phyloP scores from a whole-genome alignment of 2,113 vertebrate species.

The Corvus hawaiiensis region DNA sequence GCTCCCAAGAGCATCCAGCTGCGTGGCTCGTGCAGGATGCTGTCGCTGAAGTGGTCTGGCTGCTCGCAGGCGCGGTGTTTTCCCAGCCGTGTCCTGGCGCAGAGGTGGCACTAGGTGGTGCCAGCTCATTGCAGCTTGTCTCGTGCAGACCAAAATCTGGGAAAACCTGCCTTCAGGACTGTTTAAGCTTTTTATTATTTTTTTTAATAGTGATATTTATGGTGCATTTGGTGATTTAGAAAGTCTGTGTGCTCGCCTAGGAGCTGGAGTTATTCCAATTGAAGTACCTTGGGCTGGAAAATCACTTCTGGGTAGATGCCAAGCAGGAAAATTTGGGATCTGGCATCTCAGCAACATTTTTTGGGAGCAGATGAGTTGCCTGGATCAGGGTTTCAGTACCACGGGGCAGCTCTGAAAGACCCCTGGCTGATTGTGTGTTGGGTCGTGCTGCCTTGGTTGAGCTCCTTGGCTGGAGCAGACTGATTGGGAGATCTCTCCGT shows the following conservation, averaged over 20 bases:
- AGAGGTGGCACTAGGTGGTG: constrained; percentile 30
- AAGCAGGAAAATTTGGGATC: too few species aligned
- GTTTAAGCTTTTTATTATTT: background rate
- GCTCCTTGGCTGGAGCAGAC: background rate
- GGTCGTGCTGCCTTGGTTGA: rapidly evolving
- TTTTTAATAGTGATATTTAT: background rate
- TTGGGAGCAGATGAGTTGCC: background rate
- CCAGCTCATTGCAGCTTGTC: background rate
- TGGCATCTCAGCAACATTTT: background rate
- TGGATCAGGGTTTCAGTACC: background rate
- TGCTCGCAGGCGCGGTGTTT: rapidly evolving
- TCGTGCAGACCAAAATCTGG: background rate
- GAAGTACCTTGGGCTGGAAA: background rate
- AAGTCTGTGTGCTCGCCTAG: rapidly evolving
- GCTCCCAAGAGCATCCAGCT: background rate
- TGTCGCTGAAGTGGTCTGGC: background rate
- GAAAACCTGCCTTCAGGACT: background rate
- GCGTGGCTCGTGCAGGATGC: rapidly evolving
- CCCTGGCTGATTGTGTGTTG: too few species aligned
- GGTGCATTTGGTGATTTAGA: background rate
- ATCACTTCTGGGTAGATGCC: background rate
- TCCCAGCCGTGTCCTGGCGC: background rate
- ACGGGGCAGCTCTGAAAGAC: background rate
- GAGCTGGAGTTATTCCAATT: background rate
- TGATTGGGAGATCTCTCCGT: background rate